These are phyloP conservation scores for Eristalis pertinax DNA, from an alignment of 2,888 invertebrate genomes.

Conservation along the genomic window DNA sequence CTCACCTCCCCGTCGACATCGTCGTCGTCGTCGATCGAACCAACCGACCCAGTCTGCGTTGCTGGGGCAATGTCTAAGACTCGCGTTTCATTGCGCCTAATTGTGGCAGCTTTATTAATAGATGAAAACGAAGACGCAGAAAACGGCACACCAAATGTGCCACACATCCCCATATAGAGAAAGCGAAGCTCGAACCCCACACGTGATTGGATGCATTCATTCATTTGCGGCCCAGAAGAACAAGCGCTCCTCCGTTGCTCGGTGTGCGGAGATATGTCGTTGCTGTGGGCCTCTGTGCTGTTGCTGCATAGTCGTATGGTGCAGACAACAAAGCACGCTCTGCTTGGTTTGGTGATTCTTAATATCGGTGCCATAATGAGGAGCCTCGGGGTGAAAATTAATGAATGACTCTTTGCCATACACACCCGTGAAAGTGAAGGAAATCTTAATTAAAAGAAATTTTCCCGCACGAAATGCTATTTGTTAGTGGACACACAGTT, in stretches of 20 bases:
- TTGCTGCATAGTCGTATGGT: background rate
- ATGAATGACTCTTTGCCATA: constrained; percentile 59
- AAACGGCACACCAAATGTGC: constrained; percentile 33
- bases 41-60: background rate
- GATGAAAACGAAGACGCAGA: constrained; percentile 60
- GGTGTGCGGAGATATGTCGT: background rate
- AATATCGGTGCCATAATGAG: constrained; percentile 47
- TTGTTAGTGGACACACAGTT: background rate
- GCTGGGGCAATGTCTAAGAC: constrained; percentile 39
- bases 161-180: constrained; percentile 62
- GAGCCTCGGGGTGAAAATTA: constrained; percentile 46
- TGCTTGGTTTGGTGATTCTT: constrained; percentile 50
- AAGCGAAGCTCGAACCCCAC: constrained; percentile 52
- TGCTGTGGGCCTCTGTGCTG: background rate
- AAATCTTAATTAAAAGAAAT: constrained; percentile 50
- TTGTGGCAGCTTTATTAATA: constrained; percentile 72
- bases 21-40: too few relatives aligned
- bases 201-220: constrained; percentile 69
- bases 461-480: constrained; percentile 36
- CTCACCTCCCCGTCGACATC: too few relatives aligned
- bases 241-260: constrained; percentile 12
- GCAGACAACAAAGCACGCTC: constrained; percentile 41
- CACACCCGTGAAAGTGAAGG: constrained; percentile 9
- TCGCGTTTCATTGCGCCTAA: constrained; percentile 66
- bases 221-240: constrained; percentile 55